phyloP scores from a whole-genome alignment of 2,888 invertebrate species.

The Lutraria lutraria region DNA sequence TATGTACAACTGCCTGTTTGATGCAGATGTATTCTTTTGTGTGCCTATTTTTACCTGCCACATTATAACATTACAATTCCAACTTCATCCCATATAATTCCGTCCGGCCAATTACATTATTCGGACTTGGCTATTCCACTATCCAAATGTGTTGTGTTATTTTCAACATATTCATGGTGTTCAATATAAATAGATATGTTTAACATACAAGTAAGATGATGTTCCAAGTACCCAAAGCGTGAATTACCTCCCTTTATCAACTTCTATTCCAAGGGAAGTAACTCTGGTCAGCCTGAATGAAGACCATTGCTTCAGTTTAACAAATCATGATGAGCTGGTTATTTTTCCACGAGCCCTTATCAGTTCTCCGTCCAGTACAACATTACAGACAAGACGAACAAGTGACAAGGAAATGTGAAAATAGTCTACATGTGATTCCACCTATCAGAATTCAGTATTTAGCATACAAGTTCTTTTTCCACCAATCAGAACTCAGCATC shows the following conservation, averaged over 20 bases:
- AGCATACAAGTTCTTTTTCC: background rate
- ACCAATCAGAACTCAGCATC: slow-evolving; percentile 6
- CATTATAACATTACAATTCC: too few species aligned
- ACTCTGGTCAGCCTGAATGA: background rate
- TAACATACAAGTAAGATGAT: too few species aligned
- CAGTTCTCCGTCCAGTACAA: slow-evolving; percentile 86
- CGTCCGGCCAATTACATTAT: too few species aligned
- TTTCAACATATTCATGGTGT: too few species aligned
- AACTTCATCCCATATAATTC: too few species aligned
- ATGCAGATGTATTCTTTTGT: too few species aligned
- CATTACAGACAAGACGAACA: slow-evolving; percentile 82
- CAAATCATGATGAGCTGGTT: slow-evolving; percentile 26
- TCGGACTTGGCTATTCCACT: too few species aligned
- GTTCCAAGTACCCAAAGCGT: too few species aligned
- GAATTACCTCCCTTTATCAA: background rate
- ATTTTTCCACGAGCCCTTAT: slow-evolving; percentile 84
- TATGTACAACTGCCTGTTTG: too few species aligned
- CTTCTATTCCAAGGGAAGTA: background rate
- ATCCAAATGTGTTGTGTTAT: too few species aligned
- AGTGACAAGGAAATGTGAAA: slow-evolving; percentile 85
- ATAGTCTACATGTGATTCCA: slow-evolving; percentile 27
- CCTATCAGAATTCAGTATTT: background rate
- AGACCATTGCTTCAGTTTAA: background rate
- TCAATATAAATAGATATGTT: too few species aligned
- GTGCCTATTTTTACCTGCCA: too few species aligned